These are phyloP conservation scores for Lithophane socia DNA, from an alignment of 2,888 invertebrate genomes.

Conservation along the genomic window DNA sequence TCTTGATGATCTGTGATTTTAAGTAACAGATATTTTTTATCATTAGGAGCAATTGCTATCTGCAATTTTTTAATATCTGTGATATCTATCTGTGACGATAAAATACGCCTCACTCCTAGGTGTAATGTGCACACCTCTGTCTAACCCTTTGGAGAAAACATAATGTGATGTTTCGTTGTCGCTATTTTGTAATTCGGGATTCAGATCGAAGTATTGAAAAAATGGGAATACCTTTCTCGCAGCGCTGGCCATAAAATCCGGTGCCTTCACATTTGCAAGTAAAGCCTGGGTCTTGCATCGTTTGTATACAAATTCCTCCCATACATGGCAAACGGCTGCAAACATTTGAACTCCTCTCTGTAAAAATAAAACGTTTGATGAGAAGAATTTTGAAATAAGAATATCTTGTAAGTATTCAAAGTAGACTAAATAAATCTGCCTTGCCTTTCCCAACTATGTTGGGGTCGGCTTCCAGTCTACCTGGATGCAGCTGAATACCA, in stretches of 20 bases:
- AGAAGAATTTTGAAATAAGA: neutral
- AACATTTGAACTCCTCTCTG: conserved; percentile 90
- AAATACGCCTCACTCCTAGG: too few relatives aligned
- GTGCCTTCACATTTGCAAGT: conserved; percentile 93
- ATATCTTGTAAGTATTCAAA: neutral
- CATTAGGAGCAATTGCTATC: too few relatives aligned
- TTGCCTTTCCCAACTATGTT: neutral
- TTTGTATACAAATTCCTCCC: conserved; percentile 93
- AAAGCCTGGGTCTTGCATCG: conserved; percentile 91
- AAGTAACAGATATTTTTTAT: too few relatives aligned
- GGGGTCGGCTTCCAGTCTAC: neutral
- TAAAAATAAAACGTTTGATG: conserved; percentile 10
- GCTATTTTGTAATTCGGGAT: neutral
- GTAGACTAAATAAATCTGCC: neutral
- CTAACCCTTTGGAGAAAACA: too few relatives aligned
- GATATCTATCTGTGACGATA: too few relatives aligned
- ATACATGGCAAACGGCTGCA: conserved; percentile 92
- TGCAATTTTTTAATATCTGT: too few relatives aligned
- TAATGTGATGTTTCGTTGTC: too few relatives aligned
- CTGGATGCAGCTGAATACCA: neutral
- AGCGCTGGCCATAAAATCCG: conserved; percentile 93
- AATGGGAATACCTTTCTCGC: conserved; percentile 90
- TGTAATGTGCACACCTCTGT: too few relatives aligned
- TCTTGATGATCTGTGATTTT: too few relatives aligned
- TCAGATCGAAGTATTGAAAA: conserved; percentile 2